Evolutionary conservation across 2,888 invertebrate genomes (phyloP).

Genomic region (Stratiomys singularior): DNA sequence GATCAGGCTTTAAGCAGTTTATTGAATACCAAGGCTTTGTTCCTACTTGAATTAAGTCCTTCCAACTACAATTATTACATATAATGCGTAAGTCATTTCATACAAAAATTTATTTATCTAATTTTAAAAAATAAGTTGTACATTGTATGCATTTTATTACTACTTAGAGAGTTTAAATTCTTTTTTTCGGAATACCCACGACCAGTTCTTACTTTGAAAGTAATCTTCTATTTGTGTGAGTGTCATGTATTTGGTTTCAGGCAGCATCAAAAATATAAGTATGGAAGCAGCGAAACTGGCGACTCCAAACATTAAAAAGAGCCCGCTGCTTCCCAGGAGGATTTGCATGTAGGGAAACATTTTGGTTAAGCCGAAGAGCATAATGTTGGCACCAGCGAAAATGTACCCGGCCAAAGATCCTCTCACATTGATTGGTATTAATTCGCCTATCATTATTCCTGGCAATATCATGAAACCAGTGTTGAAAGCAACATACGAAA

Average conservation of each 20-base stretch:
- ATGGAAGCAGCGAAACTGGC: slow-evolving; percentile 72
- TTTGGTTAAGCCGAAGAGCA: slow-evolving; percentile 76
- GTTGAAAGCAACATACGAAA: slow-evolving; percentile 79
- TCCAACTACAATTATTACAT: too few species aligned
- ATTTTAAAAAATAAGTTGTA: too few species aligned
- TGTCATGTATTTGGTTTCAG: slow-evolving; percentile 79
- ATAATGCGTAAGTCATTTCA: too few species aligned
- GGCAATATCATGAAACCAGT: slow-evolving; percentile 81
- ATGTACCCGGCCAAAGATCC: slow-evolving; percentile 80
- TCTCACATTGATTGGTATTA: slow-evolving; percentile 77
- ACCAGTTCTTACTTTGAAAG: slow-evolving; percentile 73
- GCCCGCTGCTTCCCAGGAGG: slow-evolving; percentile 72
- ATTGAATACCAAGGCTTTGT: too few species aligned
- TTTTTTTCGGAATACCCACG: slow-evolving; percentile 65
- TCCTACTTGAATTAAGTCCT: too few species aligned
- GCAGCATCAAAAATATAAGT: slow-evolving; percentile 75
- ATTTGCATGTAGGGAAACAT: slow-evolving; percentile 73
- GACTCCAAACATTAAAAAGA: slow-evolving; percentile 77
- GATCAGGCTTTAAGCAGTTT: too few species aligned
- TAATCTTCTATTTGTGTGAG: slow-evolving; percentile 82
- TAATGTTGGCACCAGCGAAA: slow-evolving; percentile 76
- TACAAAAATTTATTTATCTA: too few species aligned
- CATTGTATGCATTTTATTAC: too few species aligned
- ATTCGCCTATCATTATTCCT: slow-evolving; percentile 79
- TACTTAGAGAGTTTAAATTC: too few species aligned